These are phyloP conservation scores for Acleris laterana DNA, from an alignment of 2,888 invertebrate species.

Conservation along the genomic window DNA sequence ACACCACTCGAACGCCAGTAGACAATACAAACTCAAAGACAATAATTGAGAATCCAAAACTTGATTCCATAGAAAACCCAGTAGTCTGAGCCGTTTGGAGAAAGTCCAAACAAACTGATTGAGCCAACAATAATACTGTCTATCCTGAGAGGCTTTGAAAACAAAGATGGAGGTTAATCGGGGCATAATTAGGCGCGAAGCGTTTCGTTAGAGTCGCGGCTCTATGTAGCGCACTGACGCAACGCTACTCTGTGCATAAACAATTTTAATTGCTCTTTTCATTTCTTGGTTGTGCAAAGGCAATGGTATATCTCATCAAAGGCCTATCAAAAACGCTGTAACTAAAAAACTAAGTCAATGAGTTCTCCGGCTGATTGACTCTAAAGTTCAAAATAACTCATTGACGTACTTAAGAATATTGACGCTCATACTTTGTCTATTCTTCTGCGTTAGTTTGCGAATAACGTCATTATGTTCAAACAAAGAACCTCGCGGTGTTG, in stretches of 20 bases:
- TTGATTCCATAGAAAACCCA: slow-evolving; percentile 54
- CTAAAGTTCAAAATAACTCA: slow-evolving; percentile 26
- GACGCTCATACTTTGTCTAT: slow-evolving; percentile 32
- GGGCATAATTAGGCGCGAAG: slow-evolving; percentile 48
- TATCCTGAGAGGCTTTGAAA: slow-evolving; percentile 42
- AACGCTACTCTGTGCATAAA: slow-evolving; percentile 12
- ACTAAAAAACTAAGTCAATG: slow-evolving; percentile 28
- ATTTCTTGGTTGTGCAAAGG: background rate
- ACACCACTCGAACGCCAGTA: slow-evolving; percentile 49
- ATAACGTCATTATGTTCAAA: slow-evolving; percentile 37
- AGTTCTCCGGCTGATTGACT: slow-evolving; percentile 30
- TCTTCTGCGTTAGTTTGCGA: slow-evolving; percentile 32
- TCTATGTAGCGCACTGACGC: slow-evolving; percentile 19
- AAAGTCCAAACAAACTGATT: slow-evolving; percentile 64
- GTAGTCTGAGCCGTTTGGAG: slow-evolving; percentile 55
- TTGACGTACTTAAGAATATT: slow-evolving; percentile 29
- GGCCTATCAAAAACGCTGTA: slow-evolving; percentile 12
- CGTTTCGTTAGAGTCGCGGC: slow-evolving; percentile 42
- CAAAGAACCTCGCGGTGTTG: slow-evolving; percentile 24
- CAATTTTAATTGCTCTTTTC: slow-evolving; percentile 28
- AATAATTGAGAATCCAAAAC: slow-evolving; percentile 55
- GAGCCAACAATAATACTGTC: slow-evolving; percentile 47
- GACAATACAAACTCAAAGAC: slow-evolving; percentile 57
- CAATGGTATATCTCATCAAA: background rate
- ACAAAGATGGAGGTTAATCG: slow-evolving; percentile 50